Conservation (phyloP, 1,140 invertebrate genomes). For the Drosophila micromelanica region DNA sequence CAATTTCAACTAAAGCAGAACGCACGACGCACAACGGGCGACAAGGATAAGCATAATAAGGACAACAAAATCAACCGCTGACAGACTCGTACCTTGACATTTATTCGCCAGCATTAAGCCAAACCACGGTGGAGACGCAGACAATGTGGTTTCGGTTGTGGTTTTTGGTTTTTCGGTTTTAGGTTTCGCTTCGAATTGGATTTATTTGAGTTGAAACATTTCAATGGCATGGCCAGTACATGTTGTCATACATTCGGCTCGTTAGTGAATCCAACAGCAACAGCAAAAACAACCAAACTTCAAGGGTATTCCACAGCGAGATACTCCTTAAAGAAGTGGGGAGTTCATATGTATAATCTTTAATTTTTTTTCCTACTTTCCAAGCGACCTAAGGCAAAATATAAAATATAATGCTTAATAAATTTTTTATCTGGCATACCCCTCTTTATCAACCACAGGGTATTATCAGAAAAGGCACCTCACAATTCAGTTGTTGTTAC, state of each 20-base stretch:
- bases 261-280: constrained; percentile 47
- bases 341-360: too few relatives aligned
- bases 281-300: background rate
- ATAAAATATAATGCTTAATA: too few relatives aligned
- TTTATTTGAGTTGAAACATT: constrained; percentile 52
- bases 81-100: constrained; percentile 63
- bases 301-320: background rate
- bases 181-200: constrained; percentile 45
- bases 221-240: constrained; percentile 26
- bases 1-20: constrained; percentile 70
- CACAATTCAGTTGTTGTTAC: constrained; percentile 21
- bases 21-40: constrained; percentile 14
- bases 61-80: constrained; percentile 45
- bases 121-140: background rate
- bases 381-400: too few relatives aligned
- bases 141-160: constrained; percentile 14
- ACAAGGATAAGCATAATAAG: constrained; percentile 11
- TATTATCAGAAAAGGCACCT: constrained; percentile 9
- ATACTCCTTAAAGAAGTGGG: background rate
- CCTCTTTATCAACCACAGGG: background rate
- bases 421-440: too few relatives aligned
- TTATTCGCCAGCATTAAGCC: constrained; percentile 61
- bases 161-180: constrained; percentile 4
- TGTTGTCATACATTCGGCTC: constrained; percentile 42
- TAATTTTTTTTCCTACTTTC: too few relatives aligned